Evolutionary conservation across 2,888 invertebrate genomes (phyloP).

Genomic region (Spicauda simplicius): DNA sequence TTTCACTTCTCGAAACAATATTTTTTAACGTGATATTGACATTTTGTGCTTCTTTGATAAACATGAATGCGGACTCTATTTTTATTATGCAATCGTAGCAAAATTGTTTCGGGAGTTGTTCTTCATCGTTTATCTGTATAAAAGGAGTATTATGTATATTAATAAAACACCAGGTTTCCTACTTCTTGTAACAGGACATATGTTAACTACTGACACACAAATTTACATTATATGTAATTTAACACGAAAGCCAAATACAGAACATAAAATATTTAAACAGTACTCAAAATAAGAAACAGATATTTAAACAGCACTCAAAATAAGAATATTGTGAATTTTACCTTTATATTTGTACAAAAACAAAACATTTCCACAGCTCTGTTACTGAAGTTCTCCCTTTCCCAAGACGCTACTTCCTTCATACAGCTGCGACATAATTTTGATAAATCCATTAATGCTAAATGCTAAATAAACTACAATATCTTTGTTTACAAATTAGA

Average conservation of each 20-base stretch:
- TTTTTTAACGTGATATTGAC: slow-evolving; percentile 66
- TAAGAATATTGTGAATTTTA: slow-evolving; percentile 31
- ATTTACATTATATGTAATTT: no score
- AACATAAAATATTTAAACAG: no score
- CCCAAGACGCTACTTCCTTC: slow-evolving; percentile 70
- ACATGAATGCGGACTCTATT: slow-evolving; percentile 78
- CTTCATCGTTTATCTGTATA: slow-evolving; percentile 63
- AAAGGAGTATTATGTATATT: no score
- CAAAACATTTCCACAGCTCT: slow-evolving; percentile 68
- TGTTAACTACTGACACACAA: no score
- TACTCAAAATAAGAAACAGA: no score
- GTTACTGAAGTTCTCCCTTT: slow-evolving; percentile 60
- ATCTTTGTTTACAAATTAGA: no score
- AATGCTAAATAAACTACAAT: not conserved
- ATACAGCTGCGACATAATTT: slow-evolving; percentile 73
- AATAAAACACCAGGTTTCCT: no score
- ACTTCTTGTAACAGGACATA: no score
- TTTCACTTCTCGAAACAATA: slow-evolving; percentile 58
- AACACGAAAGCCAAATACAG: no score
- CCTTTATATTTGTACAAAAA: slow-evolving; percentile 71
- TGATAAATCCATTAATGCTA: slow-evolving; percentile 59
- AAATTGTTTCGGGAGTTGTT: slow-evolving; percentile 77
- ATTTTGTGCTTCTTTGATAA: slow-evolving; percentile 72
- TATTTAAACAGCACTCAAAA: no score
- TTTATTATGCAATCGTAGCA: slow-evolving; percentile 78